Evolutionary conservation across 2,888 invertebrate species (phyloP).

Genomic region (Lottia gigantea): DNA sequence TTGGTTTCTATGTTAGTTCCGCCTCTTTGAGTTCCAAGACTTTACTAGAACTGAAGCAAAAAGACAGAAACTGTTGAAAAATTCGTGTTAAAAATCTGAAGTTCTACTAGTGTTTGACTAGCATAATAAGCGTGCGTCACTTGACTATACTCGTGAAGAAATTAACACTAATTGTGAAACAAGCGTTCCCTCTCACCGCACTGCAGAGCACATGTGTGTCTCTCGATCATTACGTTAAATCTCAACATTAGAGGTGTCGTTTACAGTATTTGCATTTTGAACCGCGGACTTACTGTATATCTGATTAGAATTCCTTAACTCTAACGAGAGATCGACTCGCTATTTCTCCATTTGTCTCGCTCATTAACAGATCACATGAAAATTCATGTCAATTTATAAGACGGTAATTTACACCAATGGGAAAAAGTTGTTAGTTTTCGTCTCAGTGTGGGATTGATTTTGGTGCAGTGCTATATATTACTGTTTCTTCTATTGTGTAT

Average conservation of each 20-base stretch:
- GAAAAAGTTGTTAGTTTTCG: not conserved
- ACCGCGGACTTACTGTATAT: not conserved
- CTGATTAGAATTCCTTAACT: conserved; percentile 8
- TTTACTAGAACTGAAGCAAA: not conserved
- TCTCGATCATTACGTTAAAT: not conserved
- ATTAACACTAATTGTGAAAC: conserved; percentile 19
- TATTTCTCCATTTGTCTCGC: conserved; percentile 14
- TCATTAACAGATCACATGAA: conserved; percentile 14
- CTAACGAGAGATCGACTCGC: not conserved
- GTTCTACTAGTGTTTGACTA: conserved; percentile 7
- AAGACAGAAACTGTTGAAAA: not conserved
- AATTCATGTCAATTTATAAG: conserved; percentile 16
- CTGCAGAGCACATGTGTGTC: conserved; percentile 11
- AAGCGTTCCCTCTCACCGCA: conserved; percentile 14
- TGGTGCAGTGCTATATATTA: no score
- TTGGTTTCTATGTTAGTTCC: conserved; percentile 12
- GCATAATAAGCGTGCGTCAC: conserved; percentile 10
- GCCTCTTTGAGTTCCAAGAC: conserved; percentile 8
- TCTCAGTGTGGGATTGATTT: no score
- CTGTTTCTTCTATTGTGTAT: no score
- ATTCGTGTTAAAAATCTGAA: not conserved
- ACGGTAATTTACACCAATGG: conserved; percentile 8
- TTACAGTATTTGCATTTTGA: conserved; percentile 13
- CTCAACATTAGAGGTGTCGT: not conserved
- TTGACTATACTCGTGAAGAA: conserved; percentile 13